Evolutionary conservation across 2,113 vertebrate species (phyloP).

Genomic region (Pangasianodon hypophthalmus): DNA sequence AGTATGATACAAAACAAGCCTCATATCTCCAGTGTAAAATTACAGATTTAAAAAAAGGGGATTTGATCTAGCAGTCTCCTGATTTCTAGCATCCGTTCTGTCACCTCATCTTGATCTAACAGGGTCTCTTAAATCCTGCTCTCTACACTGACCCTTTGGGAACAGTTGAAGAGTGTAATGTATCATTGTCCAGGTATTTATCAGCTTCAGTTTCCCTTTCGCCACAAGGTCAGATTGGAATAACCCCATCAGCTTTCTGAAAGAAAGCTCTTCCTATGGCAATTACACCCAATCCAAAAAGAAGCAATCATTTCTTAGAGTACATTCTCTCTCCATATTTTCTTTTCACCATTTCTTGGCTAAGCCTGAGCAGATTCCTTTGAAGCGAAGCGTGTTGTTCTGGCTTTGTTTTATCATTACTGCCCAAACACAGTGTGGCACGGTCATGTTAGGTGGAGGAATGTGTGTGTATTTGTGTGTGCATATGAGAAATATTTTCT

Average conservation of each 20-base stretch:
- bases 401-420: slow-evolving; percentile 53
- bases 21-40: not conserved
- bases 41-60: not conserved
- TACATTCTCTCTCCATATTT: not conserved
- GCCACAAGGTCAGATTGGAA: slow-evolving; percentile 43
- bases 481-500: not conserved
- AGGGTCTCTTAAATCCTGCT: slow-evolving; percentile 1
- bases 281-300: slow-evolving; percentile 16
- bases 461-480: slow-evolving; percentile 25
- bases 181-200: not conserved
- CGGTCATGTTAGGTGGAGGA: slow-evolving; percentile 1
- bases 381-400: not conserved
- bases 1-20: not conserved
- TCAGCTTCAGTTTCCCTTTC: slow-evolving; percentile 2
- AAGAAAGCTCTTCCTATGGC: not conserved
- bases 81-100: not conserved
- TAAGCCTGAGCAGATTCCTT: not conserved
- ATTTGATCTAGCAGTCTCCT: not conserved
- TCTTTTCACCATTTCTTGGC: not conserved
- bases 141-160: not conserved
- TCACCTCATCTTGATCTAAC: not conserved
- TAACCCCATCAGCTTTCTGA: slow-evolving; percentile 14
- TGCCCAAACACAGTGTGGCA: slow-evolving; percentile 48
- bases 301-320: not conserved
- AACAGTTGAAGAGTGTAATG: not conserved